Conservation (phyloP, 1,140 invertebrate genomes). For the Aphis craccivora region DNA sequence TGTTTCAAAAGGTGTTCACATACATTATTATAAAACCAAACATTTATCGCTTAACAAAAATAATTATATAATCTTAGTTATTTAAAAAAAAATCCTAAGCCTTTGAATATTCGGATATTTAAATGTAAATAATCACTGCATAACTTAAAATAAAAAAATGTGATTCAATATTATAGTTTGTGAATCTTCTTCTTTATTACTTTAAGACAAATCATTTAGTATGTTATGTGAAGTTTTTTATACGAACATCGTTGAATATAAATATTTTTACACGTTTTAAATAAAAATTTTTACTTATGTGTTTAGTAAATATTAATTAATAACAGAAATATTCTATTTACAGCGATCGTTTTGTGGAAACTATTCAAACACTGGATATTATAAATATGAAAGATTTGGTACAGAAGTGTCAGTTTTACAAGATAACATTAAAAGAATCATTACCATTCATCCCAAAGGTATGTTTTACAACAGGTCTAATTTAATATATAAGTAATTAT, state of each 20-base stretch:
- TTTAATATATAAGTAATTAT: background rate
- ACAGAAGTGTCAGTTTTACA: constrained; percentile 90
- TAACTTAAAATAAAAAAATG: too few species aligned
- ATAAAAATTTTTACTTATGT: background rate
- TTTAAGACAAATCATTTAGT: background rate
- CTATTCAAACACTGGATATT: constrained; percentile 89
- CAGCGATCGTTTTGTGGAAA: constrained; percentile 86
- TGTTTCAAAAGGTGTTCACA: too few species aligned
- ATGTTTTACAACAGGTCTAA: constrained; percentile 64
- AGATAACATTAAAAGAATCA: constrained; percentile 82
- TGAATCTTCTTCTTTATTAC: too few species aligned
- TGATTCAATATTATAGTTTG: too few species aligned
- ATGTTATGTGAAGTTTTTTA: background rate
- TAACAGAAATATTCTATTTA: background rate
- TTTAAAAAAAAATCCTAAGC: background rate
- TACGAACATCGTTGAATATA: background rate
- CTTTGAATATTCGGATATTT: too few species aligned
- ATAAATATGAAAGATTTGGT: constrained; percentile 90
- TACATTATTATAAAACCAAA: too few species aligned
- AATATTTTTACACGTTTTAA: background rate
- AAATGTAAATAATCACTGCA: too few species aligned
- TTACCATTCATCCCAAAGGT: constrained; percentile 90
- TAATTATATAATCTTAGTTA: too few species aligned
- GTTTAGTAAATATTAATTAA: background rate
- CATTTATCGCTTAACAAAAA: too few species aligned